Percentiles rank a stretch among this genome's conserved stretches.
phyloP scores from a whole-genome alignment of 1,140 invertebrate genomes.

The Stratiolaelaps scimitus region DNA sequence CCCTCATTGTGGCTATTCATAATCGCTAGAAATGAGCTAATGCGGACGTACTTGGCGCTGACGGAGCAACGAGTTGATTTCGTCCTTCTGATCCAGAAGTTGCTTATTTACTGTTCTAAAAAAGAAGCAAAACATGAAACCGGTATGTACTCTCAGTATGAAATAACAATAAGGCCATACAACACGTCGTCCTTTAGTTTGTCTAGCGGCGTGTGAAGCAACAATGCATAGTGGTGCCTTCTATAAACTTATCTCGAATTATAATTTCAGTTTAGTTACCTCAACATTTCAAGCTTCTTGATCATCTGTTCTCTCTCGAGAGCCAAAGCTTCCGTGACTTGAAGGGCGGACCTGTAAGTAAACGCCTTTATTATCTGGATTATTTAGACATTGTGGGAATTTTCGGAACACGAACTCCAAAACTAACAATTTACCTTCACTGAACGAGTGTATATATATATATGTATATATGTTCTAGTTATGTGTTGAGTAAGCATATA shows the following conservation, averaged over 20 bases:
- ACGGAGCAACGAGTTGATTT: conserved; percentile 32
- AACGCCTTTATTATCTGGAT: not conserved
- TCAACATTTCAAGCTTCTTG: conserved; percentile 44
- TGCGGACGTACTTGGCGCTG: conserved; percentile 5
- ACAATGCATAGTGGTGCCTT: no score
- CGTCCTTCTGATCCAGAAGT: conserved; percentile 44
- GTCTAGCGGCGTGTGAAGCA: no score
- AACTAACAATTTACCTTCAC: not conserved
- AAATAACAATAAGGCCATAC: no score
- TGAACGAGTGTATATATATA: no score
- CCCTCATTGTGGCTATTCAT: no score
- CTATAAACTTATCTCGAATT: no score
- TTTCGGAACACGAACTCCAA: not conserved
- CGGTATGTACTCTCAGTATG: no score
- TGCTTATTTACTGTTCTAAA: conserved; percentile 43
- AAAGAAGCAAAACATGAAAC: conserved; percentile 34
- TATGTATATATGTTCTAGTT: not conserved
- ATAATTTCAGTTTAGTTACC: conserved; percentile 39
- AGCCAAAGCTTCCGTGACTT: conserved; percentile 44
- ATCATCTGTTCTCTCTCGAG: conserved; percentile 45
- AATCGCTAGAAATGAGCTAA: conserved; percentile 20
- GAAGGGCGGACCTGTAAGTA: conserved; percentile 41
- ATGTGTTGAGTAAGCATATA: no score
- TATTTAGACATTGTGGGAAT: not conserved
- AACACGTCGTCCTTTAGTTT: no score